Base-by-base conservation (phyloP, 2,113 vertebrate genomes). In the Camelus bactrianus region DNA sequence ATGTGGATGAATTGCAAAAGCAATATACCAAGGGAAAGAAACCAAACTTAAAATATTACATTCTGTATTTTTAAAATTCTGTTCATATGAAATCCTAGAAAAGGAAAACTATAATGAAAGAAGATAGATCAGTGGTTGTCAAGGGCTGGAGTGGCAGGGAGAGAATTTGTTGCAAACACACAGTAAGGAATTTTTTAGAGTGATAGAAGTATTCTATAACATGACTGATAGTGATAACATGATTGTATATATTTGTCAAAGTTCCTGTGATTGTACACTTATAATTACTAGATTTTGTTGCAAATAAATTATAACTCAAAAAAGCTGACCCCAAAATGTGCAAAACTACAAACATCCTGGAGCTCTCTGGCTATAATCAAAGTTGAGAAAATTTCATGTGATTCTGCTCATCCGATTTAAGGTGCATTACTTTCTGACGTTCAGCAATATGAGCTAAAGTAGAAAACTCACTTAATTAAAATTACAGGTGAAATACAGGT, bases 391-490 rank as follows among this genome's bases (percentile, higher is more conserved):
- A 58, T 70, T 82, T 6, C 3, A 16, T 70, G 35, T 46, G 20
- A 85, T 56, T 92, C 58, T 90, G 20, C 9, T 75, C 22, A 50
- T 72, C 81, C 3, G 35, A 19, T 46, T 56, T 81, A 82, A 77
- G 30, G 10, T 50, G 8, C 4, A 16, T 84, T 83, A 26, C 5
- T 60, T 82, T 96, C 77, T 77, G 28, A 48, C 50, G 3, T 42
- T 42, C 38, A 42, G 38, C 38, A 42, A 42, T 42, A 42, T 42
- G 38, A 42, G 38, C 50, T 54, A 60, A 80, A 32, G 13, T 58
- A 89, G 56, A 84, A 70, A 85, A 38, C 64, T 88, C 75, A 88
- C 32, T 79, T 30, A 64, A 24, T 80, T 95, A 84, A 91, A 92
- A 89, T 80, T 90, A n/a, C 0, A 85, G 32, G 38, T 58, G 24